Base-by-base conservation (phyloP, 2,888 invertebrate species). In the Hyalella azteca region DNA sequence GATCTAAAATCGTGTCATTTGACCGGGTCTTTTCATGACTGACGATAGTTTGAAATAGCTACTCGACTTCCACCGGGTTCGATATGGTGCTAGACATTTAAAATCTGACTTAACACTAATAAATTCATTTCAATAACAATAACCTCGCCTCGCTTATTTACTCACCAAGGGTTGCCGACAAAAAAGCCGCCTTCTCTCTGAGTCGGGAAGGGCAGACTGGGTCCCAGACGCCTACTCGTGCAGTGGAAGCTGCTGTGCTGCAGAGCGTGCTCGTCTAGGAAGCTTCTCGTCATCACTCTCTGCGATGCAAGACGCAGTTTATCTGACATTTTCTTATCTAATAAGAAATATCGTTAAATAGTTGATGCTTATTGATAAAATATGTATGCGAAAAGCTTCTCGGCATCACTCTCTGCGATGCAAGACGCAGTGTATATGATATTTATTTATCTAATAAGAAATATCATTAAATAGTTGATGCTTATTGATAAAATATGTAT, bases 161-260 rank as follows among this genome's bases (percentile, higher is more conserved):
- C 79, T 36, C 41, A 79, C 79, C n/a, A 40, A 39, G 59, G 9
- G 75, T 36, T 48, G n/a, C 79, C 79, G 2, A 79, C 79, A 32
- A 79, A 79, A n/a, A 26, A 1, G 41, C 54, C 41, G n/a, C 45
- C n/a, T 11, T 29, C 19, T 15, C 79, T 11, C 75, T 76, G 22
- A n/a, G 79, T 79, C 39, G 79, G 79, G n/a, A 75, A 75, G 26
- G 75, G 75, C 45, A 36, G 32, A 75, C 41, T 26, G 26, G n/a
- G n/a, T 40, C 41, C 41, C 41, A 75, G 5, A 3, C 22, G 29
- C 9, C 36, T 41, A n/a, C n/a, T n/a, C n/a, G n/a, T n/a, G 75
- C 75, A 75, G 26, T n/a, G n/a, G 75, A 36, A 75, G 36, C 75
- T 75, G 75, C 45, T 22, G 45, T 75, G 75, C 45, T 75, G 75